Percentiles rank a stretch among this genome's conserved stretches.
Evolutionary conservation across 2,113 vertebrate genomes (phyloP).

Genomic region (Glareola pratincola): DNA sequence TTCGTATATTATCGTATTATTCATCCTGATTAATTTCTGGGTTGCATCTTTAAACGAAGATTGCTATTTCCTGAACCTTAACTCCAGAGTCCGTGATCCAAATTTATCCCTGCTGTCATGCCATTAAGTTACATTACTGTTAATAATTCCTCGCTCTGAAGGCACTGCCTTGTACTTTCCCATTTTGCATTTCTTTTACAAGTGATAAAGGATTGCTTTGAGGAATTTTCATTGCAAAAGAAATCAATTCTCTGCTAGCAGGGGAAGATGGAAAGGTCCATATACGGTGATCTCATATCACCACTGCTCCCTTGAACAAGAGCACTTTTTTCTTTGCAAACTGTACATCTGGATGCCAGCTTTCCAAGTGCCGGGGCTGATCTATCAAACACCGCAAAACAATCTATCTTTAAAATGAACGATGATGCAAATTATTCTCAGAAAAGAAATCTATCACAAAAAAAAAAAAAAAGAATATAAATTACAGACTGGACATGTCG

Average conservation of each 20-base stretch:
- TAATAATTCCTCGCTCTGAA: slow-evolving; percentile 23
- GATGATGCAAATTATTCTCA: slow-evolving; percentile 3
- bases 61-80: slow-evolving; percentile 7
- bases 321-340: not conserved
- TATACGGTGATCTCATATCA: slow-evolving; percentile 43
- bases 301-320: not conserved
- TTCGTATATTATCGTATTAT: not conserved
- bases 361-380: not conserved
- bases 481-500: not conserved
- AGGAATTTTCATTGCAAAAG: slow-evolving; percentile 50
- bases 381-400: slow-evolving; percentile 12
- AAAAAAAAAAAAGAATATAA: not conserved
- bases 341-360: slow-evolving; percentile 52
- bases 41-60: slow-evolving; percentile 14
- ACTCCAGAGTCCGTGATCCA: not conserved
- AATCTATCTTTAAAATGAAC: slow-evolving; percentile 32
- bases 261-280: slow-evolving; percentile 32
- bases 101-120: slow-evolving; percentile 27
- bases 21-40: slow-evolving; percentile 37
- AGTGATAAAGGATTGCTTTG: slow-evolving; percentile 43
- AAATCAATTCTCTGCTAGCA: slow-evolving; percentile 41
- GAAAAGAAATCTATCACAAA: slow-evolving; percentile 15
- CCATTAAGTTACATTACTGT: slow-evolving; percentile 10
- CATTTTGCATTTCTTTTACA: slow-evolving; percentile 1
- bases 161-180: not conserved